Evolutionary conservation across 2,113 vertebrate species (phyloP), one percentile per base, ranked within the genome.

Genomic region (Eclectus roratus): DNA sequence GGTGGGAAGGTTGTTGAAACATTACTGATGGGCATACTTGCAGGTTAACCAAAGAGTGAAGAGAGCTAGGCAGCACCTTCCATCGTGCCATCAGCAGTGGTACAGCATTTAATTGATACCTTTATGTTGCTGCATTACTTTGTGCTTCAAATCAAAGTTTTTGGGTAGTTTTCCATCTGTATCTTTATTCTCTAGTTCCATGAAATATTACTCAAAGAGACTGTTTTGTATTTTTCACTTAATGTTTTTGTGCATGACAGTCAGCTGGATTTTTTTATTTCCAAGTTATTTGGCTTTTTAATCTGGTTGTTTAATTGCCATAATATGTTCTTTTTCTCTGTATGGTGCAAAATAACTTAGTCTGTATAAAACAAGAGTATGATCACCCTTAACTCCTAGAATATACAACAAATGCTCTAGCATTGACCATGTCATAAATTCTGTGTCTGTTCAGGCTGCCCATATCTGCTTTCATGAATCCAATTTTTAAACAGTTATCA

Each of bases 11-110:
- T 53, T 88, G 89, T 81, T 41, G 68, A 53, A 82, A 91, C 52
- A 17, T 78, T 85, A 18, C 65, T 89, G 88, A 53, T 78, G 53
- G 85, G 33, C 64, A 33, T 39, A 47, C 60, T 52, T 46, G 66
- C 79, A 92, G 78, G 91, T 96, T 96, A 96, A 91, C 61, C 84
- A 91, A 85, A 95, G 86, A 93, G 72, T 11, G 80, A 77, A 89
- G 52, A 89, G 84, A 89, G 49, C 66, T 73, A 65, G 72, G 94
- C 70, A 85, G 65, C 49, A 55, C 31, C 90, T 55, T 33, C 63
- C n/a, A 43, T 44, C 2, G 2, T 43, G 55, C 37, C 39, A 79
- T 93, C 89, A 93, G 88, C 58, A 61, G 18, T 37, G 73, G 74
- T 78, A 91, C 39, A 29, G 41, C 73, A 58, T 28, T 60, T 95